Percentiles rank a stretch among this genome's conserved stretches.
These are phyloP conservation scores for Chamaetylas fuelleborni DNA, from an alignment of 2,113 vertebrate species.

Conservation along the genomic window DNA sequence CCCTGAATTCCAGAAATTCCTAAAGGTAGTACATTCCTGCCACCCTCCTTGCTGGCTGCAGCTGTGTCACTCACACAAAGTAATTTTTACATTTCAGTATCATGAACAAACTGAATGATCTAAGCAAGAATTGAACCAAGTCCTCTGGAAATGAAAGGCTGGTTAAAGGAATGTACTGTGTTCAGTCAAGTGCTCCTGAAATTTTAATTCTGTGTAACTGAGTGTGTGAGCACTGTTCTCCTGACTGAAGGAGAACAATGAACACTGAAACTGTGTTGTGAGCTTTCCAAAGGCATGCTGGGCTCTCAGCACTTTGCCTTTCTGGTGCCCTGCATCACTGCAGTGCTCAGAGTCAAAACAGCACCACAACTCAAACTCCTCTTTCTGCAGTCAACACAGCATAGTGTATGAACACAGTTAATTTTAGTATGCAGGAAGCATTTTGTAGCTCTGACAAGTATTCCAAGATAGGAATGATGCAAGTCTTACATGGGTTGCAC, in stretches of 20 bases:
- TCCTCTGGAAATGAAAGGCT: neutral
- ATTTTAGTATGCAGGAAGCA: neutral
- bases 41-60: neutral
- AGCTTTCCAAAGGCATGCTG: neutral
- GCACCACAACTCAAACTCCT: neutral
- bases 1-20: neutral
- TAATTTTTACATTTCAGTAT: neutral
- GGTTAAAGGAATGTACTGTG: neutral
- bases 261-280: accelerated
- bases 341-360: neutral
- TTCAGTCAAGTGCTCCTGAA: neutral
- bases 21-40: neutral
- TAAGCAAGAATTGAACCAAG: neutral
- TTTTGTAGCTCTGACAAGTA: neutral
- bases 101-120: neutral
- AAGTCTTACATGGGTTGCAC: neutral
- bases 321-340: neutral
- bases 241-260: too few species aligned
- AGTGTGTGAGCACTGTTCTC: neutral
- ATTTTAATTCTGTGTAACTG: neutral
- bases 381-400: neutral
- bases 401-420: neutral
- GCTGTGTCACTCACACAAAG: neutral
- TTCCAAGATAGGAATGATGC: neutral
- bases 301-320: neutral